These are phyloP conservation scores for Scolopax bukidnonensis DNA, from an alignment of 2,797 vertebrate species.

Conservation along the genomic window DNA sequence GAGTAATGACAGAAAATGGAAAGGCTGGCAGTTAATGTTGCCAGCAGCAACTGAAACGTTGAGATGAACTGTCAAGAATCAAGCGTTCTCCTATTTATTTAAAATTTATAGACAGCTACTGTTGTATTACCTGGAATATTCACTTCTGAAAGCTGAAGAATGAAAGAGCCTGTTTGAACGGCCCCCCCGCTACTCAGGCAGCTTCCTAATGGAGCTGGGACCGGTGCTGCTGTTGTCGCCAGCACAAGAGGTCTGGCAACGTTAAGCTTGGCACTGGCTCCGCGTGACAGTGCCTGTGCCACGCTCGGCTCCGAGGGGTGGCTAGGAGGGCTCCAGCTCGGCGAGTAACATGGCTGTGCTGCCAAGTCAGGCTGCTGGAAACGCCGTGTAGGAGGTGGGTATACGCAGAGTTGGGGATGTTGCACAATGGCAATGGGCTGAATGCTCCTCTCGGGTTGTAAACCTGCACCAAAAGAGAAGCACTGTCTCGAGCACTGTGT, in stretches of 20 bases:
- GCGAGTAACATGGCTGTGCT: rapidly evolving
- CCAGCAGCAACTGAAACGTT: not conserved
- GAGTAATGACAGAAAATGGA: not conserved
- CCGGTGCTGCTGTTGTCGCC: not conserved
- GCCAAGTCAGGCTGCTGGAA: not conserved
- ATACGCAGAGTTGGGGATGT: not conserved
- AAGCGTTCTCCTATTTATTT: not conserved
- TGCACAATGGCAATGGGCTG: not conserved
- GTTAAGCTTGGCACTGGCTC: not conserved
- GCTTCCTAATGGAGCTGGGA: not conserved
- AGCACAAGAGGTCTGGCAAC: not conserved
- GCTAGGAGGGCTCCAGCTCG: not conserved
- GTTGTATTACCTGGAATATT: not conserved
- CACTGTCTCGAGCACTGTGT: not conserved
- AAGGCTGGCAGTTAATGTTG: not conserved
- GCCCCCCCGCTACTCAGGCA: rapidly evolving
- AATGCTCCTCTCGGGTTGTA: rapidly evolving
- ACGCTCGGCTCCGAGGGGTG: rapidly evolving
- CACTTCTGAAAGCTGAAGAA: not conserved
- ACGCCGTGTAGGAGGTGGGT: rapidly evolving
- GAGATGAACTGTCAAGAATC: not conserved
- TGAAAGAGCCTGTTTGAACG: not conserved
- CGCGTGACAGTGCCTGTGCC: rapidly evolving
- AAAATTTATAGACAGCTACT: not conserved
- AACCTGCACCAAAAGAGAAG: not conserved